Conservation (phyloP, 2,888 invertebrate genomes). For the Cosmia trapezina region DNA sequence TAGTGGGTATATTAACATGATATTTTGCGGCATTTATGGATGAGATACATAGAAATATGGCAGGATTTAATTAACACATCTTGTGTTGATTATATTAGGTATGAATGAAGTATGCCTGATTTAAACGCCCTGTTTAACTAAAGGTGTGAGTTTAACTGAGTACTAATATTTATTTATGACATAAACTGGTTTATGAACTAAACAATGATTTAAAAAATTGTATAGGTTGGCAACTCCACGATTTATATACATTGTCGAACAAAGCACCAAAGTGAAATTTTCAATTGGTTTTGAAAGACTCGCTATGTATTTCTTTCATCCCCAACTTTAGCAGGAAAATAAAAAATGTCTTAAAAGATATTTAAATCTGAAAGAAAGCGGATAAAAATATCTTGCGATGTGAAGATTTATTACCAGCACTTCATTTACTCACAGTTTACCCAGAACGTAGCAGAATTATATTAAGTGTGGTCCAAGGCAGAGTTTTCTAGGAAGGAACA, state of each 20-base stretch:
- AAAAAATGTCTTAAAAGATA: constrained; percentile 48
- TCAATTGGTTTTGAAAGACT: constrained; percentile 21
- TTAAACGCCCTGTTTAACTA: not conserved
- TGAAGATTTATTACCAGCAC: constrained; percentile 56
- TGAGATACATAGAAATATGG: not conserved
- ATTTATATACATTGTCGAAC: not conserved
- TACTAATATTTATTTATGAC: not conserved
- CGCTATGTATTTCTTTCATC: constrained; percentile 25
- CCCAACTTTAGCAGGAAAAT: constrained; percentile 23
- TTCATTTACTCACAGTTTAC: constrained; percentile 61
- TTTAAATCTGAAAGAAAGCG: constrained; percentile 49
- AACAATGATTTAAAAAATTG: too few relatives aligned
- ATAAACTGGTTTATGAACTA: not conserved
- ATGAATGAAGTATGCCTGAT: not conserved
- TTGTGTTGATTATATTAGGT: constrained; percentile 12
- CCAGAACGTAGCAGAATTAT: constrained; percentile 54
- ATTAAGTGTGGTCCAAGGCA: constrained; percentile 51
- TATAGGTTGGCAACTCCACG: too few relatives aligned
- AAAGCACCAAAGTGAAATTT: constrained; percentile 17
- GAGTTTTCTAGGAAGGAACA: constrained; percentile 54
- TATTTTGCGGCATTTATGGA: constrained; percentile 27
- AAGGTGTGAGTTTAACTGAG: not conserved
- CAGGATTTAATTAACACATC: constrained; percentile 2
- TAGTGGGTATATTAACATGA: constrained; percentile 42
- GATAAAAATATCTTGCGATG: constrained; percentile 58